Evolutionary conservation across 2,888 invertebrate species (phyloP), one percentile per base, ranked within the genome.

Genomic region (Eilema griseolum): DNA sequence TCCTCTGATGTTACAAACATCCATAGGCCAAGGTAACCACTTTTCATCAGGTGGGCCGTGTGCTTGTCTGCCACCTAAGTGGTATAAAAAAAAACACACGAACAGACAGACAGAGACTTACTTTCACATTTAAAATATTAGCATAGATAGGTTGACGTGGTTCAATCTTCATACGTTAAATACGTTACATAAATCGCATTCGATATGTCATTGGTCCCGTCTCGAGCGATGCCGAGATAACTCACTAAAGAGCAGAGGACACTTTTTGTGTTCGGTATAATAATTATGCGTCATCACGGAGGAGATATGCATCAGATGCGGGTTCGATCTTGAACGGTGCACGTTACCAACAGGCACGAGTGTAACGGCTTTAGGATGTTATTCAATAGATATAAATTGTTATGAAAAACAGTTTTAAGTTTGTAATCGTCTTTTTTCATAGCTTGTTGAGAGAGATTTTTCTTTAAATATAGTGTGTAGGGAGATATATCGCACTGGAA

Each of bases 241-340:
- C 70, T 76, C 84, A 79, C 73, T 72, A 79, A 65, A 75, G 77
- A 82, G 68, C 72, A 76, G 57, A 75, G 70, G 79, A 71, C 75
- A 78, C 70, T 85, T 86, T 82, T 84, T 84, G 80, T 86, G 78
- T 70, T 74, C 61, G 10, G 82, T 83, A 80, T 82, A 82, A 86
- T 84, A 85, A 86, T 88, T 90, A 94, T 94, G 94, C 93, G 89
- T 81, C 82, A 89, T 88, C 94, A 94, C 94, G 94, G 86, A 86
- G 85, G 65, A 78, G 93, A 94, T 94, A 94, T 82, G 77, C 86
- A 94, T 94, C 94, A 77, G 79, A 92, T 94, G 92, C 94, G 94
- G 94, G 94, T 90, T 90, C 78, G 86, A 90, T 86, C 86, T 89
- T 82, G 80, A 79, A 79, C 78, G 76, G 77, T 78, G 80, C 79